phyloP scores from a whole-genome alignment of 1,140 invertebrate genomes.

The Eriocheir sinensis region DNA sequence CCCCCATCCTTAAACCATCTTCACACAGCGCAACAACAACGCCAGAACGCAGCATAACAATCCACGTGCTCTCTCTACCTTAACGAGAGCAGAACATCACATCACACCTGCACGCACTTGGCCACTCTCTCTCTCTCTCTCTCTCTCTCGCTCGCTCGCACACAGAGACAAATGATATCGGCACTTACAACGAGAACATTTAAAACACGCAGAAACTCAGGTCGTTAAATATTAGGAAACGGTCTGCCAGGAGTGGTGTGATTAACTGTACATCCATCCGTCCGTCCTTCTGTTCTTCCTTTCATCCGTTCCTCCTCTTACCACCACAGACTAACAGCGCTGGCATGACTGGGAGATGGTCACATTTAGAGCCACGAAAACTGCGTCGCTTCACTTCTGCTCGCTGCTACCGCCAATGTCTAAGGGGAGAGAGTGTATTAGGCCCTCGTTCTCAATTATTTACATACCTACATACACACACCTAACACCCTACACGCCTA shows the following conservation, averaged over 20 bases:
- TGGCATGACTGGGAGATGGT: neutral
- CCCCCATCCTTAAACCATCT: no score
- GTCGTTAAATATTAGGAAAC: neutral
- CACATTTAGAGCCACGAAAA: neutral
- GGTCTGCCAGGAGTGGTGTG: neutral
- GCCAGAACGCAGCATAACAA: no score
- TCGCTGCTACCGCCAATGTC: neutral
- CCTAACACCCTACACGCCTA: neutral
- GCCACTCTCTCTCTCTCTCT: no score
- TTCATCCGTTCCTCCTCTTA: neutral
- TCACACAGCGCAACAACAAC: no score
- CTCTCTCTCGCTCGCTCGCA: no score
- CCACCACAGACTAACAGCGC: neutral
- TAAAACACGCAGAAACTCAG: neutral
- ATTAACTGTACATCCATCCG: no score
- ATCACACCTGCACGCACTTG: no score
- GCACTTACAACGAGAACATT: no score
- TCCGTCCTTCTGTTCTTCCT: neutral
- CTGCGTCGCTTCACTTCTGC: neutral
- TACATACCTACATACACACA: slow-evolving; percentile 40
- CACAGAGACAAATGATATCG: no score
- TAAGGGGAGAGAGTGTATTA: neutral
- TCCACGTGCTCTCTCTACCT: no score
- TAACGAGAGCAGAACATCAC: no score
- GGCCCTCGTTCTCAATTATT: neutral